Percentiles rank a stretch among this genome's conserved stretches.
Conservation (phyloP, 2,797 vertebrate species). For the Gymnodraco acuticeps region DNA sequence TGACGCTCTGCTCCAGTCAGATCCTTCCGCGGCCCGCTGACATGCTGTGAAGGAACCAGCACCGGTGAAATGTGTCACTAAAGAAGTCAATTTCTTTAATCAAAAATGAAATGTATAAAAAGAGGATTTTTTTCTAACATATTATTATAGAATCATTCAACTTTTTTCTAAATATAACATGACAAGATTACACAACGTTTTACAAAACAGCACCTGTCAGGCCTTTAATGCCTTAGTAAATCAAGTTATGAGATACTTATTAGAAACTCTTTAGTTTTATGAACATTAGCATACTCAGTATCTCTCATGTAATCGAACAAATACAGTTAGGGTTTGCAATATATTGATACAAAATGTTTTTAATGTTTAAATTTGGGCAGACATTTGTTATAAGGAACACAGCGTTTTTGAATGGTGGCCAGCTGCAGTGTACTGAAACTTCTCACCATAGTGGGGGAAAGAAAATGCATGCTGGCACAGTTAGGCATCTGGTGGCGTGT, state of each 20-base stretch:
- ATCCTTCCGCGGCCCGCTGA: constrained; percentile 55
- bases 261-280: neutral
- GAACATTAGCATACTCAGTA: no score
- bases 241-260: neutral
- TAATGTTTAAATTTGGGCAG: neutral
- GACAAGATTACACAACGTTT: neutral
- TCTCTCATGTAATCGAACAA: neutral
- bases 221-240: neutral
- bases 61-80: neutral
- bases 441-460: neutral
- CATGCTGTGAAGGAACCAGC: neutral
- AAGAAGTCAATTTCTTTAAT: neutral
- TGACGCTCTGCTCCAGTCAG: constrained; percentile 43
- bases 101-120: no score
- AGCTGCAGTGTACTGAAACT: neutral
- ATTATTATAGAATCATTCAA: neutral
- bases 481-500: constrained; percentile 23
- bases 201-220: neutral
- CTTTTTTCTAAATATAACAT: neutral
- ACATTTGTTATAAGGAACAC: neutral
- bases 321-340: neutral
- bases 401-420: neutral
- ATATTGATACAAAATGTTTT: neutral
- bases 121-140: neutral
- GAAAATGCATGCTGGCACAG: constrained; percentile 21